phyloP scores from a whole-genome alignment of 2,113 vertebrate genomes.

The Capreolus pygargus region DNA sequence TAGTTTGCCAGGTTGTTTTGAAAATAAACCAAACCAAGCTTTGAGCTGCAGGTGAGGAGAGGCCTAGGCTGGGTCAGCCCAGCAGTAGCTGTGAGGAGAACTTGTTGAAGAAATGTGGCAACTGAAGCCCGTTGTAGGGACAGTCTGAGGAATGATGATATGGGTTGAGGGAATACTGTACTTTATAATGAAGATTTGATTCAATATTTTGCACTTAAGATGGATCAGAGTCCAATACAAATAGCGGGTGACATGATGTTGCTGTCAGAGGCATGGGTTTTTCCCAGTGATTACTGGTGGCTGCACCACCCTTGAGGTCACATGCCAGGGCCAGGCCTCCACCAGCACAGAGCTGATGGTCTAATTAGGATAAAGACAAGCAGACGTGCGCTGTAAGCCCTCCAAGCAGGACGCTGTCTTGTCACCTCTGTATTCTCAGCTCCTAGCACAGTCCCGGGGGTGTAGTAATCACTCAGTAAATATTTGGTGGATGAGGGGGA shows the following conservation, averaged over 20 bases:
- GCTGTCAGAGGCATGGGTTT: not conserved
- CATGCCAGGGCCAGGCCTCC: not conserved
- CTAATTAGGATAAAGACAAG: not conserved
- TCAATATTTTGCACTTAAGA: not conserved
- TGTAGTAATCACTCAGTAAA: not conserved
- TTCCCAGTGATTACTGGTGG: no score
- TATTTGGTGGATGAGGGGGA: no score
- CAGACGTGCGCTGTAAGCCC: not conserved
- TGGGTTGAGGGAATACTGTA: not conserved
- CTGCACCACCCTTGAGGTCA: not conserved
- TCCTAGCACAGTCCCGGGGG: not conserved
- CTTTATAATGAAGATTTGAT: not conserved
- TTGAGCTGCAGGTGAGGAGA: not conserved
- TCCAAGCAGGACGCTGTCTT: not conserved
- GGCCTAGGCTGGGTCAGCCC: not conserved
- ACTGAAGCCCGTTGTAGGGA: not conserved
- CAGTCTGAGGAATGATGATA: accelerated
- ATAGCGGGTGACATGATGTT: not conserved
- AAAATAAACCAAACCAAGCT: not conserved
- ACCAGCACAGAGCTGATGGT: not conserved
- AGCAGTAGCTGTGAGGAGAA: not conserved
- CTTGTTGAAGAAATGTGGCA: not conserved
- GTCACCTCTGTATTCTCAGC: not conserved
- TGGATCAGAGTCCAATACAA: not conserved
- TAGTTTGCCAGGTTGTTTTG: not conserved